phyloP scores from a whole-genome alignment of 2,797 vertebrate genomes.

The Anguilla anguilla region DNA sequence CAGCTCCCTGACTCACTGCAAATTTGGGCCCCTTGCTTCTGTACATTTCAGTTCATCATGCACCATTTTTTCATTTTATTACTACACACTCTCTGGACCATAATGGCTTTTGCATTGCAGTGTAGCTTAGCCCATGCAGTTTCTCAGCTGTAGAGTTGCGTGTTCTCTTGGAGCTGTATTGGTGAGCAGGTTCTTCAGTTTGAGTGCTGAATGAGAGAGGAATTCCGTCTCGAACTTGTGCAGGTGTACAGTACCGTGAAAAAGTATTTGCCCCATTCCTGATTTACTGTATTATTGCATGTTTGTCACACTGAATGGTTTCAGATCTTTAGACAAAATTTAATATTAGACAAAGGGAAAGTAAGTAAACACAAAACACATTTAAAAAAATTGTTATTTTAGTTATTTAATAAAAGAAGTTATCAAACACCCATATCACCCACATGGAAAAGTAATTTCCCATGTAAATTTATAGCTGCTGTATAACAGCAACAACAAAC shows the following conservation, averaged over 20 bases:
- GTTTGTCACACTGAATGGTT: too few relatives aligned
- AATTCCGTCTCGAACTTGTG: background rate
- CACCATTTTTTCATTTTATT: background rate
- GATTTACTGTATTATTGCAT: too few relatives aligned
- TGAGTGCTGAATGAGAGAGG: background rate
- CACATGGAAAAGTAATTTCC: too few relatives aligned
- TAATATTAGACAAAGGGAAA: too few relatives aligned
- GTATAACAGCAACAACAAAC: too few relatives aligned
- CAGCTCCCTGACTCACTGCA: slow-evolving; percentile 59
- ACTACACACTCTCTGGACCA: background rate
- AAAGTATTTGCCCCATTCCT: too few relatives aligned
- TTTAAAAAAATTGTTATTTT: too few relatives aligned
- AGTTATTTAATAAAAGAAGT: too few relatives aligned
- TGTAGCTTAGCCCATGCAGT: background rate
- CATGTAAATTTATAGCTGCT: too few relatives aligned
- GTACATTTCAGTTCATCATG: background rate
- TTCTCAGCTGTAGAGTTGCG: background rate
- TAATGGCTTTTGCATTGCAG: background rate
- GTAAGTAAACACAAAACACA: too few relatives aligned
- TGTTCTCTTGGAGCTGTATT: background rate
- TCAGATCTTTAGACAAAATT: too few relatives aligned
- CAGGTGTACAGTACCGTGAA: background rate
- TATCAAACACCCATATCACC: too few relatives aligned
- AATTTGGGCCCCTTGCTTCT: slow-evolving; percentile 35
- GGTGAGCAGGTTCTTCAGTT: background rate